phyloP scores from a whole-genome alignment of 2,113 vertebrate species.

The Ctenomys sociabilis region DNA sequence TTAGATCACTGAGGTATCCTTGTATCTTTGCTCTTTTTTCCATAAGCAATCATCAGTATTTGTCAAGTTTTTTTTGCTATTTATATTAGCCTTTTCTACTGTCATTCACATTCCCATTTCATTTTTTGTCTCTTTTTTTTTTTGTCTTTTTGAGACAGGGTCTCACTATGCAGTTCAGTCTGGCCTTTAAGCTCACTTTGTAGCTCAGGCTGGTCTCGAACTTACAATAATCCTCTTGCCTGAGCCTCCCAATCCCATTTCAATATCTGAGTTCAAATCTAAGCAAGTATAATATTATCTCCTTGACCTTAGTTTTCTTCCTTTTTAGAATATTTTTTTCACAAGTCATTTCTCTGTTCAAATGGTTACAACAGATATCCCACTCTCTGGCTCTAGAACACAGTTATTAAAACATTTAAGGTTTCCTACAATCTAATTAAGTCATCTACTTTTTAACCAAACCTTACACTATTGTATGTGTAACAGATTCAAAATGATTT shows the following conservation, averaged over 20 bases:
- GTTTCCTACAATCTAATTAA: background rate
- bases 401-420: background rate
- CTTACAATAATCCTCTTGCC: no score
- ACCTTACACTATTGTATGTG: background rate
- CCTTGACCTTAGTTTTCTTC: background rate
- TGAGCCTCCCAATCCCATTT: no score
- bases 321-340: conserved; percentile 35
- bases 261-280: background rate
- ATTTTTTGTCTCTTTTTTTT: no score
- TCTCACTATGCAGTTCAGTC: no score
- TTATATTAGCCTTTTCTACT: conserved; percentile 3
- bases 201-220: no score
- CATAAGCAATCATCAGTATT: background rate
- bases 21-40: no score
- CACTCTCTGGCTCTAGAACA: background rate
- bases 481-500: background rate
- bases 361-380: conserved; percentile 13
- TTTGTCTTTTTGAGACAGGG: no score
- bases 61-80: conserved; percentile 24
- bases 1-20: no score
- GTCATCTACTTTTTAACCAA: conserved; percentile 22
- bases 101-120: background rate
- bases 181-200: no score
- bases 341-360: conserved; percentile 42
- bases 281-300: background rate